phyloP scores from a whole-genome alignment of 2,797 vertebrate species.

The Cottoperca gobio region DNA sequence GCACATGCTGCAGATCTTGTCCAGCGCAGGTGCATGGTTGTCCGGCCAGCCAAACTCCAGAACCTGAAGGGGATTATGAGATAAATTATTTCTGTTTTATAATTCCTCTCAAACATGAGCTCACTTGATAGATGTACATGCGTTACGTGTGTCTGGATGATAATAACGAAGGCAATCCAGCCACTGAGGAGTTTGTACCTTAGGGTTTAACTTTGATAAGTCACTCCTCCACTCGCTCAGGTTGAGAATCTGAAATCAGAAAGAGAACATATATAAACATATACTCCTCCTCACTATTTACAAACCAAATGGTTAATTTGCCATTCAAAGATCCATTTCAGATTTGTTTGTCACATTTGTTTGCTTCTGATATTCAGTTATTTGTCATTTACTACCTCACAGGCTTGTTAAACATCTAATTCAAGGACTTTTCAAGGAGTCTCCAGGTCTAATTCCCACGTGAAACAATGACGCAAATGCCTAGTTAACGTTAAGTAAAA shows the following conservation, averaged over 20 bases:
- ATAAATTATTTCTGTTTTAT: background rate
- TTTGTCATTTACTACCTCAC: too few species aligned
- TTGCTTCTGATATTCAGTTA: too few species aligned
- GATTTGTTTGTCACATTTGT: too few species aligned
- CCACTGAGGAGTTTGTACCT: constrained; percentile 76
- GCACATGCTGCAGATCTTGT: constrained; percentile 98
- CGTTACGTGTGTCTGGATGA: background rate
- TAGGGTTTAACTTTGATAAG: constrained; percentile 90
- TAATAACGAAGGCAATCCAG: background rate
- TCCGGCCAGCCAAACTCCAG: constrained; percentile 98
- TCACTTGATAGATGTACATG: background rate
- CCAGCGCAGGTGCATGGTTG: constrained; percentile 93
- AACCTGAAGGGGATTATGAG: constrained; percentile 82
- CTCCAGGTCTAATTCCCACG: too few species aligned
- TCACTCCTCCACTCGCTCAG: constrained; percentile 92
- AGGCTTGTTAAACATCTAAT: too few species aligned
- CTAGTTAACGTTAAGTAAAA: too few species aligned
- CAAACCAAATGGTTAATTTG: too few species aligned
- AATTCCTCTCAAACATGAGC: background rate
- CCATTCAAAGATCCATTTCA: too few species aligned
- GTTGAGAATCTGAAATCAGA: constrained; percentile 91
- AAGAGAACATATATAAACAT: background rate
- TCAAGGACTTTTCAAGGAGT: too few species aligned
- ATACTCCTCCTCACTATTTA: too few species aligned
- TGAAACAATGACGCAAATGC: too few species aligned